Base-by-base conservation (phyloP, 2,113 vertebrate species). In the Trachemys scripta region DNA sequence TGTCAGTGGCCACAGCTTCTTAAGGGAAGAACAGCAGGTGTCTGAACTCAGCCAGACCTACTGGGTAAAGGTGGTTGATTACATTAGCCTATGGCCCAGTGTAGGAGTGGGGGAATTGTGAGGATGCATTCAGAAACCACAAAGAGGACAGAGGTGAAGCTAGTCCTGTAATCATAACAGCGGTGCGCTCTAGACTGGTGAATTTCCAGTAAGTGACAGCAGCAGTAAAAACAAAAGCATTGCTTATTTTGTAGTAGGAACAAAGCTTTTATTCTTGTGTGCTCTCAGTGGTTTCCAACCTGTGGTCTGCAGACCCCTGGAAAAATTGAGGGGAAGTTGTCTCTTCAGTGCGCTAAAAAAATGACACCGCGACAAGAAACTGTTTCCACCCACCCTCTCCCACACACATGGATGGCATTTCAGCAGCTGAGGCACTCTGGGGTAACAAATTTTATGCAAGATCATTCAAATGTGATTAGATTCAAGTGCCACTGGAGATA, bases 371-470 rank as follows among this genome's bases (percentile, higher is more conserved):
- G n/a, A 72, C 65, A 72, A 69, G 65, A 69, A 22, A 20, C 35
- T 38, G 19, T 72, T 69, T 72, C n/a, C 17, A 69, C 65, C n/a
- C 65, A n/a, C 65, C n/a, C 16, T 5, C n/a, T 72, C 65, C 35
- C 95, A 78, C 97, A 92, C 92, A 90, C 93, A 19, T 38, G 2
- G 80, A 95, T 96, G 94, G 82, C 94, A 94, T 90, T 84, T 78
- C 89, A 91, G 92, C 76, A 90, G 59, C 22, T 2, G 69, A 94
- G 82, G 82, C 2, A 0, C 94, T 97, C 95, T 94, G 95, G 85
- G 96, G 95, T 94, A 96, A 87, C 59, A 94, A 90, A 84, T 42
- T 10, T 80, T 92, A 76, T 95, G 93, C 94, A 95, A 94, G 31
- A 19, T 72, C n/a, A 38, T 38, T 72, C 80, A 82, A 25, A n/a